Conservation (phyloP, 53 echinoderm and acorn worm genomes). For the Hippasteria phrygiana region DNA sequence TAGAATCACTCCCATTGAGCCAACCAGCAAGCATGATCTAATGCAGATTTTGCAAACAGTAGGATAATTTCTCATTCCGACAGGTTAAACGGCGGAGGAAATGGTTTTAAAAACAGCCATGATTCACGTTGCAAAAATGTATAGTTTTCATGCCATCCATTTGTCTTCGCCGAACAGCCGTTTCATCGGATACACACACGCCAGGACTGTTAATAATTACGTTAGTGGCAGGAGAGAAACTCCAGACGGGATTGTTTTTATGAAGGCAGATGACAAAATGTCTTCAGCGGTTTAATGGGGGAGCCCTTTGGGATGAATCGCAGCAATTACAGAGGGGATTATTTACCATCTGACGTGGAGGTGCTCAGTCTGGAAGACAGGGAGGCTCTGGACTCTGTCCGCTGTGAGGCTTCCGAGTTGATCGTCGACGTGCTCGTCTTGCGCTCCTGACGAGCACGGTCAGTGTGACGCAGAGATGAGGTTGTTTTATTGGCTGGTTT, state of each 20-base stretch:
- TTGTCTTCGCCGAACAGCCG: not conserved
- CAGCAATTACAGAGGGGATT: not conserved
- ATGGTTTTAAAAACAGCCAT: not conserved
- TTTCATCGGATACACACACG: not conserved
- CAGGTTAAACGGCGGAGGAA: not conserved
- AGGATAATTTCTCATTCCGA: no score
- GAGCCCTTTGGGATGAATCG: not conserved
- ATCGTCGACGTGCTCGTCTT: constrained; percentile 90
- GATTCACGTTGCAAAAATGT: not conserved
- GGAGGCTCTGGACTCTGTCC: constrained; percentile 72
- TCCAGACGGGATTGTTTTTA: not conserved
- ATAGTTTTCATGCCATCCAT: not conserved
- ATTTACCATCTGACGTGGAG: constrained; percentile 85
- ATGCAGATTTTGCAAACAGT: no score
- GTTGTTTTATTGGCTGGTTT: constrained; percentile 81
- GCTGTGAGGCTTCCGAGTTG: constrained; percentile 72
- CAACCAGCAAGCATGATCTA: no score
- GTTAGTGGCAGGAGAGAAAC: not conserved
- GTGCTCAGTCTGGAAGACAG: constrained; percentile 77
- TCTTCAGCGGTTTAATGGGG: not conserved
- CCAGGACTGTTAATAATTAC: not conserved
- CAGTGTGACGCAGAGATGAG: constrained; percentile 64
- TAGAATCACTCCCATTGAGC: no score
- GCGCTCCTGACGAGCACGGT: constrained; percentile 68
- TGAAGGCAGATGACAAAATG: not conserved